Base-by-base conservation (phyloP, 1,140 invertebrate genomes). In the Achroia grisella region DNA sequence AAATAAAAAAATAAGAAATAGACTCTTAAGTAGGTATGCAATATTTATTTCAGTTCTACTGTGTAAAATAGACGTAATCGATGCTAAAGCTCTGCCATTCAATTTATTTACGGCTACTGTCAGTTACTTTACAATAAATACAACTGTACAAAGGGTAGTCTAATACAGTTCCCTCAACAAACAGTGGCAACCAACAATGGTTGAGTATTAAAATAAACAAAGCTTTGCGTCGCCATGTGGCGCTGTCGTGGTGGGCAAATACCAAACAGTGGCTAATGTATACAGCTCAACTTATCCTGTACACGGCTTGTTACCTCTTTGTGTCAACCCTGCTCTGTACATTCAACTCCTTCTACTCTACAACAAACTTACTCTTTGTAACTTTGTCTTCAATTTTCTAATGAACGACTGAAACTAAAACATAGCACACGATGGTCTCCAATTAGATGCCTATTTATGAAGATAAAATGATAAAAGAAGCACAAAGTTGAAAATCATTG, bases 151-250 rank as follows among this genome's bases (percentile, higher is more conserved):
- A 61, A 60, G 75, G 77, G 77, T 76, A 73, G 71, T 79, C 74
- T 69, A 77, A 73, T 70, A 78, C 62, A 62, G 71, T 71, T 68
- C 65, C 63, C 69, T 76, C 51, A 10, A 55, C 63, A 79, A 84
- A 81, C 70, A 79, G 45, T 31, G 55, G 56, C 64, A 48, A 68
- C 52, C 73, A 71, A 78, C 80, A 80, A 71, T 72, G 70, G 65
- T 55, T 79, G 74, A 79, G 78, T 82, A 84, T 82, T 82, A 75
- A 79, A 84, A 82, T 82, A 84, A 84, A 84, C 80, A 84, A 44
- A 52, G 43, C 55, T 42, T 9, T 39, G 55, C 62, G 59, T 62
- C 70, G 74, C 71, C 76, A 78, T 81, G 77, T 79, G 77, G 71
- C 64, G 41, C 52, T 39, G 48, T 52, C 48, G 61, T 60, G 66